Evolutionary conservation across 2,113 vertebrate genomes (phyloP), one percentile per base, ranked within the genome.

Genomic region (Cyanoliseus patagonus): DNA sequence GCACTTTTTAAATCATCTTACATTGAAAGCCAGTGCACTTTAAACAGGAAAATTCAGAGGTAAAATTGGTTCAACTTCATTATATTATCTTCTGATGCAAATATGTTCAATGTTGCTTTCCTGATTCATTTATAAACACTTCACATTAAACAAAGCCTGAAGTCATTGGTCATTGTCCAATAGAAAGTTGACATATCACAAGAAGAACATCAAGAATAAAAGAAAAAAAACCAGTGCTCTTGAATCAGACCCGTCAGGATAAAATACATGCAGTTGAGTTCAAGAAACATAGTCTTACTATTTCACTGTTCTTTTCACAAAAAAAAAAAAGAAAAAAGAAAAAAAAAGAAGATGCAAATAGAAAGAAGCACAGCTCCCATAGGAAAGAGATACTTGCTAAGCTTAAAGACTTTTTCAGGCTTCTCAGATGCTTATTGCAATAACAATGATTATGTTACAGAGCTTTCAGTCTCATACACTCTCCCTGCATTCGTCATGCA

Each of bases 111-210:
- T 1, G 2, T 57, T 81, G 42, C 83, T 91, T 91, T 88, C 91
- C 70, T 91, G 86, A 94, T 83, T 83, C 52, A 85, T 91, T 95
- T 95, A 92, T 88, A 96, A 95, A 95, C 74, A 90, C 42, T 79
- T 70, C 39, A 57, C 85, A 83, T 74, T 83, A 91, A 44, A 42
- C 33, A 94, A 63, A 77, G 39, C 70, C 63, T 93, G 67, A 93
- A 91, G 78, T 85, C 88, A 91, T 91, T 83, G 88, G 69, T 93
- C 93, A 94, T 69, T 93, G 89, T 83, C 86, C 88, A 91, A 91
- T 25, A 90, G 37, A 75, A 94, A 88, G 75, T 86, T 52, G 19
- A 90, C 93, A 86, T 86, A 92, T 92, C 84, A 87, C 77, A 91
- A 92, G 17, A 80, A 88, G 62, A 91, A 53, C 49, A 83, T 61